These are phyloP conservation scores for Moxostoma hubbsi DNA, from an alignment of 2,797 vertebrate genomes.

Conservation along the genomic window DNA sequence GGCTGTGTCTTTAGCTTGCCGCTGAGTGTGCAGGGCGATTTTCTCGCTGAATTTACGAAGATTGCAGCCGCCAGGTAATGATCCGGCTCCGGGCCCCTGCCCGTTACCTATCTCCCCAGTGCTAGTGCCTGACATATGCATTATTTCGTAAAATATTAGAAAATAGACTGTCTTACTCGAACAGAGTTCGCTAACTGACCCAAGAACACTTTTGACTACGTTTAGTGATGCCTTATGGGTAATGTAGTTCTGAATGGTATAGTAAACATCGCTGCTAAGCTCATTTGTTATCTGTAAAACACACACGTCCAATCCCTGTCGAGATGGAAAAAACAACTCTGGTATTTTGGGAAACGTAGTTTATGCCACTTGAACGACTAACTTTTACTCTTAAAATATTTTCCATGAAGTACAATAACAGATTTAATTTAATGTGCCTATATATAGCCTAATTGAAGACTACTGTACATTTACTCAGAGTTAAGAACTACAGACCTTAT, in stretches of 20 bases:
- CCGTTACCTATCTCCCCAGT: constrained; percentile 62
- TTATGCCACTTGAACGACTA: background rate
- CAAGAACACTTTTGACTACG: constrained; percentile 51
- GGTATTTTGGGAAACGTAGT: constrained; percentile 55
- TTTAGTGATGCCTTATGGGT: constrained; percentile 33
- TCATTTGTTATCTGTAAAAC: constrained; percentile 10
- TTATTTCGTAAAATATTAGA: constrained; percentile 41
- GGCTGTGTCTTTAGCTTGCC: constrained; percentile 86
- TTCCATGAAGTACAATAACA: no score
- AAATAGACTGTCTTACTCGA: constrained; percentile 32
- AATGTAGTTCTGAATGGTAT: constrained; percentile 32
- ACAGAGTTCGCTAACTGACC: constrained; percentile 52
- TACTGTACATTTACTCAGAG: no score
- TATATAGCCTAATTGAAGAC: no score
- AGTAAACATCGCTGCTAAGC: constrained; percentile 24
- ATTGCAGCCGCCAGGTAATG: constrained; percentile 81
- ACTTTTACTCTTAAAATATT: no score
- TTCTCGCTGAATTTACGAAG: constrained; percentile 97
- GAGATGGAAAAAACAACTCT: constrained; percentile 9
- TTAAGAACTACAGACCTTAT: no score
- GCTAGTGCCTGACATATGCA: constrained; percentile 58
- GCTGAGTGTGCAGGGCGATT: constrained; percentile 84
- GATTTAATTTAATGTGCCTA: no score
- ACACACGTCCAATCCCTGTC: constrained; percentile 44
- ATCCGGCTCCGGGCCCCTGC: constrained; percentile 68